These are phyloP conservation scores for Halcyon smyrnensis DNA, from an alignment of 2,797 vertebrate genomes.

Conservation along the genomic window DNA sequence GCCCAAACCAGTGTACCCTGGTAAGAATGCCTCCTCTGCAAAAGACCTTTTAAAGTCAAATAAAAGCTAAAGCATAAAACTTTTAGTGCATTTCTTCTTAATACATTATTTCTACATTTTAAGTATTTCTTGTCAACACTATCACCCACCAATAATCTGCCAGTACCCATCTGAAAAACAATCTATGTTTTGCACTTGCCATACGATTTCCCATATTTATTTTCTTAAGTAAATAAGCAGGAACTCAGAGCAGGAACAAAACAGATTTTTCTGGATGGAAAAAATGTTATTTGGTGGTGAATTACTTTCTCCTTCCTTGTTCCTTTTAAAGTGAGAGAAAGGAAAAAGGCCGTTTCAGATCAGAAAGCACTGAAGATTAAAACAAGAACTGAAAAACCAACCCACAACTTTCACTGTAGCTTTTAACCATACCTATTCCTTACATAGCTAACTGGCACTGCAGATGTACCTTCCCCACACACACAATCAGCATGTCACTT, in stretches of 20 bases:
- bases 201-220: background rate
- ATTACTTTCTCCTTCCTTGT: background rate
- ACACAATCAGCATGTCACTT: background rate
- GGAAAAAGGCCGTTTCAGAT: background rate
- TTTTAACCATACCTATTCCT: background rate
- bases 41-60: background rate
- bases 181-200: background rate
- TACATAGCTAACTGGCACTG: background rate
- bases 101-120: background rate
- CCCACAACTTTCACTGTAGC: background rate
- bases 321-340: background rate
- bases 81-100: rapidly evolving
- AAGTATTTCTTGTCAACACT: background rate
- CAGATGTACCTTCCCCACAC: background rate
- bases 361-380: background rate
- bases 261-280: background rate
- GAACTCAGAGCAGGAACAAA: background rate
- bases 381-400: background rate
- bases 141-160: background rate
- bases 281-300: background rate
- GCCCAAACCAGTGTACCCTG: background rate
- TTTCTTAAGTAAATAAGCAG: background rate
- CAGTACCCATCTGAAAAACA: background rate
- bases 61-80: background rate
- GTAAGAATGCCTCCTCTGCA: background rate